phyloP scores from a whole-genome alignment of 2,113 vertebrate genomes.

The Gopherus flavomarginatus region DNA sequence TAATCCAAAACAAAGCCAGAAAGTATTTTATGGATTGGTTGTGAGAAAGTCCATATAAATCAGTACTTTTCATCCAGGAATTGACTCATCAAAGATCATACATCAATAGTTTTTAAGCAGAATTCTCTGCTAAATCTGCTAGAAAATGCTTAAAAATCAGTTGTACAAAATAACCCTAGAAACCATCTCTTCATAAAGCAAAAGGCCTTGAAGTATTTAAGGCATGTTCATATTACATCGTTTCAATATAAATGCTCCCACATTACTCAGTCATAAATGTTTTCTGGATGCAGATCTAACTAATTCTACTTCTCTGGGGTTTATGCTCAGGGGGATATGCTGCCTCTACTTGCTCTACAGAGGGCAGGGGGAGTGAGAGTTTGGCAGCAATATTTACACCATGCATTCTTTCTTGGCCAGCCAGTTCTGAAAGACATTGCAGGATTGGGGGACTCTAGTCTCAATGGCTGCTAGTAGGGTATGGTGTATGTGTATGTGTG shows the following conservation, averaged over 20 bases:
- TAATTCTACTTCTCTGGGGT: background rate
- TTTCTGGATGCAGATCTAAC: background rate
- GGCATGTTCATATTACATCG: background rate
- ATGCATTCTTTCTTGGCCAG: background rate
- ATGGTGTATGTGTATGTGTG: no score
- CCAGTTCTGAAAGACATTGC: background rate
- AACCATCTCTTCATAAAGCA: background rate
- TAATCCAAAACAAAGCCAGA: background rate
- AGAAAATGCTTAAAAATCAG: background rate
- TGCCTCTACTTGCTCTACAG: background rate
- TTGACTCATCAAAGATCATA: background rate
- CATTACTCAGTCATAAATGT: background rate
- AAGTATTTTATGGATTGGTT: background rate
- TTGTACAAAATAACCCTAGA: fast-evolving
- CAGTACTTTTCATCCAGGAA: background rate
- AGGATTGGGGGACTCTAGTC: background rate
- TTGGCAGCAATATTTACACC: background rate
- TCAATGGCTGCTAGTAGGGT: background rate
- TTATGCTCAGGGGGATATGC: background rate
- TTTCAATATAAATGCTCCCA: background rate
- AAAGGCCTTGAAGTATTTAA: background rate
- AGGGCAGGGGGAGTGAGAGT: background rate
- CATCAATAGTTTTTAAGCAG: background rate
- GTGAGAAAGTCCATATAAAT: background rate
- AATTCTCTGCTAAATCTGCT: background rate